Base-by-base conservation (phyloP, 1,140 invertebrate species). In the Lucilia cuprina region DNA sequence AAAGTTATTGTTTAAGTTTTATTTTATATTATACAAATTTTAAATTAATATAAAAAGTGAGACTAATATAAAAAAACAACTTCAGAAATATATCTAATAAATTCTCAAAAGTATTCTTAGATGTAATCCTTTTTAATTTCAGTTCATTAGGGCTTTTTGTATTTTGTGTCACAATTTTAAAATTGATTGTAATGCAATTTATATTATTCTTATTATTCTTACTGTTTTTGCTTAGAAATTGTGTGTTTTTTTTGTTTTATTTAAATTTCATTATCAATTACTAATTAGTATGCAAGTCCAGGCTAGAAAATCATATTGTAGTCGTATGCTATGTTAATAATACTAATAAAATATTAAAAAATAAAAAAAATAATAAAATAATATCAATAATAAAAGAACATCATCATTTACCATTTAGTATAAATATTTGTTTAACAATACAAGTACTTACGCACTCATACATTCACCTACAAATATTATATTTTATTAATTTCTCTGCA, bases 161-260 rank as follows among this genome's bases (percentile, higher is more conserved):
- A 2, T n/a, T n/a, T n/a, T 60, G 14, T n/a, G n/a, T 60, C n/a
- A n/a, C 13, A 60, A 60, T 60, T 60, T 60, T 17, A 60, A 60
- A 60, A 60, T 60, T 60, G 55, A 60, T 60, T 60, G 55, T 60
- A 60, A 60, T 60, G 55, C 55, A 60, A 60, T 60, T 60, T 60
- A 17, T 60, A n/a, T 17, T 14, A 2, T 60, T 60, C 55, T 30
- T 30, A 30, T 30, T 2, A 2, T 30, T 30, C 25, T 30, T 30
- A 30, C 25, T n/a, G 0, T 70, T 19, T 70, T 21, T 21, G 19
- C 0, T 9, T 70, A 70, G 21, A 70, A 70, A 21, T 70, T 70
- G 5, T 21, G 10, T 70, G 65, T 12, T 70, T 3, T 21, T 70
- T 25, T 17, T 60, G 55, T 17, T 60, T n/a, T n/a, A n/a, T n/a